phyloP scores from a whole-genome alignment of 1,140 invertebrate species.

The Bombus sibiricus region DNA sequence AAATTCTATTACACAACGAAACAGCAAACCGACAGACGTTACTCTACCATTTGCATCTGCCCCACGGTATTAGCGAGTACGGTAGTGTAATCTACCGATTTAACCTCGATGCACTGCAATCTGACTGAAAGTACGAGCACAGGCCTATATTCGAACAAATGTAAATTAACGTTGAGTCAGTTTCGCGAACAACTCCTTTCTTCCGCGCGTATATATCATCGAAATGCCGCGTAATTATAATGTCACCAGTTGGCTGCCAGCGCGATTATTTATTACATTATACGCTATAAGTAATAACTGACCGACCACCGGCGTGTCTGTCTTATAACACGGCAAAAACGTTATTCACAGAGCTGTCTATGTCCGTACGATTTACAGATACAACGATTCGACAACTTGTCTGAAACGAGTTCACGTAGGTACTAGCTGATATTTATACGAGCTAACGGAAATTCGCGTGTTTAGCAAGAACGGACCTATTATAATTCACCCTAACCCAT shows the following conservation, averaged over 20 bases:
- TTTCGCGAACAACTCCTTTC: slow-evolving; percentile 7
- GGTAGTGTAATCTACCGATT: slow-evolving; percentile 18
- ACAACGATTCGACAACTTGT: slow-evolving; percentile 23
- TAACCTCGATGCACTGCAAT: background rate
- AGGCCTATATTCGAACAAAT: slow-evolving; percentile 3
- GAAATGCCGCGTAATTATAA: slow-evolving; percentile 40
- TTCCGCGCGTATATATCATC: background rate
- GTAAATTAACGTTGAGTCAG: slow-evolving; percentile 14
- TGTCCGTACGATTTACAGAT: slow-evolving; percentile 12
- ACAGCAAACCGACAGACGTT: too few species aligned
- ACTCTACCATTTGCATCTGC: background rate
- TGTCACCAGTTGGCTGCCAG: slow-evolving; percentile 18
- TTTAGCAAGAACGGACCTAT: background rate
- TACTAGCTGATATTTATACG: background rate
- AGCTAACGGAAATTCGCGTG: background rate
- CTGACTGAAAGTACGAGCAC: too few species aligned
- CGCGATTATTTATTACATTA: slow-evolving; percentile 33
- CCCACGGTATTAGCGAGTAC: background rate
- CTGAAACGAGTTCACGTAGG: background rate
- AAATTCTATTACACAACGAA: background rate
- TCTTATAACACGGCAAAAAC: background rate
- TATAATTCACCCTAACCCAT: background rate
- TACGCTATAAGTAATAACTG: slow-evolving; percentile 20
- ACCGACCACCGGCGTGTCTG: background rate
- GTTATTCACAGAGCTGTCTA: slow-evolving; percentile 33